Conservation (phyloP, 2,888 invertebrate genomes). For the Beris chalybata region DNA sequence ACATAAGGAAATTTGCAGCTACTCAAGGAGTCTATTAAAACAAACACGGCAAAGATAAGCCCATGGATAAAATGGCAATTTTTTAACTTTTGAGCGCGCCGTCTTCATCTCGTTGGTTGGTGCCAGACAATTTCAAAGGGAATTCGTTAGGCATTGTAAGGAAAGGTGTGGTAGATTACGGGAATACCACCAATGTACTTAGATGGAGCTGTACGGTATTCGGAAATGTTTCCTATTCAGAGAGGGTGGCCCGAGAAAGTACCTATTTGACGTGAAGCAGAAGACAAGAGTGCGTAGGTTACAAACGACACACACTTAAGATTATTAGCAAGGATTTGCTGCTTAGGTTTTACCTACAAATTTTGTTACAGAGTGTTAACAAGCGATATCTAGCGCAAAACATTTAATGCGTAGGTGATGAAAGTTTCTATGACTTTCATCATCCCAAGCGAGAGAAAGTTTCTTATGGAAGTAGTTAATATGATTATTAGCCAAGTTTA, state of each 20-base stretch:
- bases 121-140: constrained; percentile 22
- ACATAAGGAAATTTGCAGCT: constrained; percentile 31
- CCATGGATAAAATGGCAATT: constrained; percentile 30
- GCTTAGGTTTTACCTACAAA: background rate
- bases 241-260: background rate
- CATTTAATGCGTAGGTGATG: constrained; percentile 26
- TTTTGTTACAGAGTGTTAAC: background rate
- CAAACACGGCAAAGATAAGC: constrained; percentile 31
- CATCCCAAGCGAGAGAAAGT: background rate
- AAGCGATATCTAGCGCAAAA: constrained; percentile 5
- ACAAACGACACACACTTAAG: constrained; percentile 25
- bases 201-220: background rate
- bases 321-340: constrained; percentile 15
- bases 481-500: no score
- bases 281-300: constrained; percentile 9
- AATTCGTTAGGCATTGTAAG: constrained; percentile 17
- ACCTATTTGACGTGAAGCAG: constrained; percentile 5
- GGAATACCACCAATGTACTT: background rate
- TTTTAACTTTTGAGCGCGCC: constrained; percentile 12
- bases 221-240: constrained; percentile 9
- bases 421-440: constrained; percentile 21
- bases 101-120: constrained; percentile 4
- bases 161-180: constrained; percentile 12
- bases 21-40: constrained; percentile 31
- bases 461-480: no score